Conservation (phyloP, 2,113 vertebrate species). For the Actinemys pallida region DNA sequence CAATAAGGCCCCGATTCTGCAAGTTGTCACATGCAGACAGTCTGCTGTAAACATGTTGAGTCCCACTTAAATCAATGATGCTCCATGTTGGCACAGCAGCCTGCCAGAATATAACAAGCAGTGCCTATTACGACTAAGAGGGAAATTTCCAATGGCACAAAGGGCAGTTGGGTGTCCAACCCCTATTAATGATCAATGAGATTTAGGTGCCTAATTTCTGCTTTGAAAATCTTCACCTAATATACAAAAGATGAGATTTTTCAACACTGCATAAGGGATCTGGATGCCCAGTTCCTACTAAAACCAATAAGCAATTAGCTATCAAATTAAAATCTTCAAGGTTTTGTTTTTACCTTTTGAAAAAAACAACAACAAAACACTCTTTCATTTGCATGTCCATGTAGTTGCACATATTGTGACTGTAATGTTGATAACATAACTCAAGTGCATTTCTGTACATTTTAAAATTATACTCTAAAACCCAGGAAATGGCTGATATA, state of each 20-base stretch:
- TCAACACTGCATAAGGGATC: background rate
- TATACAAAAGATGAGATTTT: background rate
- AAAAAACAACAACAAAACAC: no score
- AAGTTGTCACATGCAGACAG: fast-evolving
- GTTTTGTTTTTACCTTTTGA: background rate
- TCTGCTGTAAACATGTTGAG: background rate
- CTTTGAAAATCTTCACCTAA: background rate
- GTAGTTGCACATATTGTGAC: background rate
- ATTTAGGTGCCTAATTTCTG: background rate
- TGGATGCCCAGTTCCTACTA: background rate
- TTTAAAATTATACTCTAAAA: background rate
- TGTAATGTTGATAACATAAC: background rate
- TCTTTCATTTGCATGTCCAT: background rate
- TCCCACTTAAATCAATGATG: background rate
- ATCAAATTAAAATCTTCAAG: background rate
- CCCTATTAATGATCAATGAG: background rate
- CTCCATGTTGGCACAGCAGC: background rate
- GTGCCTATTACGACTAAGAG: background rate
- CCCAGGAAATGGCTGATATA: background rate
- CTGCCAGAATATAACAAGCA: background rate
- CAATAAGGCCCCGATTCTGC: background rate
- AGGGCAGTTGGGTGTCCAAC: background rate
- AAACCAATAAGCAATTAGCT: background rate
- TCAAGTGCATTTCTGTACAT: background rate
- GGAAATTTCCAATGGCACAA: background rate